Conservation (phyloP, 2,797 vertebrate genomes). For the Rhabdomys pumilio region DNA sequence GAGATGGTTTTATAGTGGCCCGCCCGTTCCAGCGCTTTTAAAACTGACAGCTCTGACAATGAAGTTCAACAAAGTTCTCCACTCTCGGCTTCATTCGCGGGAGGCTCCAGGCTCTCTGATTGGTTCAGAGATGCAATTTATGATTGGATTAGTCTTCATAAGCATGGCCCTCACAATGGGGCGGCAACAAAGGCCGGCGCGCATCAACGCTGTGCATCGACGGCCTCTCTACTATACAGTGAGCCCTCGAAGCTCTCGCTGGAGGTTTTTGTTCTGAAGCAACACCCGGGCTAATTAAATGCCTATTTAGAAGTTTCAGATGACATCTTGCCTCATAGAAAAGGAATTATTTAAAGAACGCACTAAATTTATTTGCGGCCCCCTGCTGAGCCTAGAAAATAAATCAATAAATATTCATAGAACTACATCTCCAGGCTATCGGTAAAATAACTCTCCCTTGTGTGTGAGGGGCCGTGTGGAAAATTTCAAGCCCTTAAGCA, state of each 20-base stretch:
- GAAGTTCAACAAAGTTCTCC: constrained; percentile 97
- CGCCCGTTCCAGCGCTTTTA: constrained; percentile 90
- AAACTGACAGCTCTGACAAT: constrained; percentile 97
- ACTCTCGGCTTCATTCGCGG: constrained; percentile 95
- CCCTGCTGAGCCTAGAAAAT: constrained; percentile 91
- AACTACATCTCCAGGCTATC: constrained; percentile 84
- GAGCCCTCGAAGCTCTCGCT: constrained; percentile 89
- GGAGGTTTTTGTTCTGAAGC: constrained; percentile 90
- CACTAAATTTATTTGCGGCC: constrained; percentile 91
- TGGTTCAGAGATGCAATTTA: constrained; percentile 96
- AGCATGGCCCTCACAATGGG: constrained; percentile 94
- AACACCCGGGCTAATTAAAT: constrained; percentile 94
- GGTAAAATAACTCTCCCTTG: constrained; percentile 70
- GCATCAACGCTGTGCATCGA: constrained; percentile 96
- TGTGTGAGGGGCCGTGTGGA: constrained; percentile 44
- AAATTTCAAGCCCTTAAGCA: constrained; percentile 77
- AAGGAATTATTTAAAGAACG: constrained; percentile 91
- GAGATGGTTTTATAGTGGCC: constrained; percentile 94
- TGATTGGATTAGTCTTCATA: constrained; percentile 99
- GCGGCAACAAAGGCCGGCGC: constrained; percentile 92
- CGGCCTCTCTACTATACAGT: constrained; percentile 92
- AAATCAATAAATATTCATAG: constrained; percentile 93
- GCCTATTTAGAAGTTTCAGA: constrained; percentile 94
- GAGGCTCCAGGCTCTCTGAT: constrained; percentile 91
- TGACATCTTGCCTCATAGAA: constrained; percentile 92